Base-by-base conservation (phyloP, 2,888 invertebrate genomes). In the Agrochola litura region DNA sequence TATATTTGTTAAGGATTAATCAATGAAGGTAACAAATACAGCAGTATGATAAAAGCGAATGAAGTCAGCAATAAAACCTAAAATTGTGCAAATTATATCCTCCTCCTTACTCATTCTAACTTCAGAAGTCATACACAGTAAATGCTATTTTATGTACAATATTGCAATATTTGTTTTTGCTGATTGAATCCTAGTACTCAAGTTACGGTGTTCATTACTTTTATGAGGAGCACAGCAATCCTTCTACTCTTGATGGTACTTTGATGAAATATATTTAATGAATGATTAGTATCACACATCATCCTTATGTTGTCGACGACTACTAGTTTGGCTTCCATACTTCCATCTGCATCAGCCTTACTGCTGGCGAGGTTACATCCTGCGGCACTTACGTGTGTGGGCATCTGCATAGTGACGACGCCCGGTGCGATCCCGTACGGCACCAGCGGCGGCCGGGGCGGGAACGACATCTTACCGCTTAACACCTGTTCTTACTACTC, bases 391-490 rank as follows among this genome's bases (percentile, higher is more conserved):
- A 98, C 98, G 93, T 98, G 98, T 90, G 98, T 97, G 84, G 98
- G 97, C 97, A 98, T 97, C 72, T 98, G 98, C 97, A 98, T 98
- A 90, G 98, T 97, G 90, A 98, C 97, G 60, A 98, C 97, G 74
- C 98, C 97, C 69, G 98, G 97, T 86, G 98, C 97, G 94, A 98
- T 97, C 70, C 95, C 96, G 87, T 97, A 98, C 71, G 98, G 98
- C 96, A 98, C 98, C 37, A 98, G 98, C 68, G 98, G 98, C 90
- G 98, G 97, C 88, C 99, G 98, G 85, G 99, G 98, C 83, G 98
- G 99, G 95, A 98, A 99, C 86, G 99, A 99, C 99, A 99, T 99
- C 88, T 85, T 85, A 83, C 83, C 71, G 83, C 77, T 76, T 64
- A 70, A 71, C 69, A 58, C 75, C 63, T 66, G 64, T 79, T 61